These are phyloP conservation scores for Bothrops jararaca DNA, from an alignment of 2,113 vertebrate genomes.

Conservation along the genomic window DNA sequence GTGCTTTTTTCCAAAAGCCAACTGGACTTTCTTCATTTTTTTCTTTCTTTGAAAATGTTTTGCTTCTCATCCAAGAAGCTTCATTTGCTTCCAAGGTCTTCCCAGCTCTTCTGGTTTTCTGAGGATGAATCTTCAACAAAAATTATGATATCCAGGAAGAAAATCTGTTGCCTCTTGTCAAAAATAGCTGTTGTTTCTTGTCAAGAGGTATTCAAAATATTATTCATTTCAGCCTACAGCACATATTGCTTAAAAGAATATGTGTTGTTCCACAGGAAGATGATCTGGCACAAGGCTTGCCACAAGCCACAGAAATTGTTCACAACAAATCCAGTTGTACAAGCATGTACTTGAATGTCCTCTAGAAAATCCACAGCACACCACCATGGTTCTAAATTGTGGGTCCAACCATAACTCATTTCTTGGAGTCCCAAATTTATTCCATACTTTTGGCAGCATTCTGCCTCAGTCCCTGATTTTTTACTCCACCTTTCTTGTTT, in stretches of 20 bases:
- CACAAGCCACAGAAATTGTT: constrained; percentile 44
- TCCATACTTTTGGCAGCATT: constrained; percentile 68
- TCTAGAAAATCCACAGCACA: constrained; percentile 28
- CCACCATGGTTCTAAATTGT: neutral
- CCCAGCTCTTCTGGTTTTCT: neutral
- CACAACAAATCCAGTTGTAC: constrained; percentile 28
- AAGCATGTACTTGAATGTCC: constrained; percentile 31
- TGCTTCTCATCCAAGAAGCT: neutral
- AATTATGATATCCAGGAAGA: neutral
- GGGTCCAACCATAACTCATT: constrained; percentile 37
- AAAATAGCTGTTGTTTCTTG: neutral
- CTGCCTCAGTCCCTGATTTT: constrained; percentile 51
- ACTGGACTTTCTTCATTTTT: neutral
- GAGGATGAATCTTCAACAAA: neutral
- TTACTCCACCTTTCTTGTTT: constrained; percentile 67
- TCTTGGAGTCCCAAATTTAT: constrained; percentile 61
- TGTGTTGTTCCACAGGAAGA: constrained; percentile 16
- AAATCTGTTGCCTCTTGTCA: neutral
- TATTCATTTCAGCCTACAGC: neutral
- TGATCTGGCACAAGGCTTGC: constrained; percentile 28
- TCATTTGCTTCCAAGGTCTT: neutral
- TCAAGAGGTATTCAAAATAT: constrained; percentile 15
- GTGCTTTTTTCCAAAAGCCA: neutral
- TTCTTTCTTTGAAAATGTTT: neutral
- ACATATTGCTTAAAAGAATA: constrained; percentile 7